Conservation (phyloP, 2,113 vertebrate species). For the Oryzias celebensis region DNA sequence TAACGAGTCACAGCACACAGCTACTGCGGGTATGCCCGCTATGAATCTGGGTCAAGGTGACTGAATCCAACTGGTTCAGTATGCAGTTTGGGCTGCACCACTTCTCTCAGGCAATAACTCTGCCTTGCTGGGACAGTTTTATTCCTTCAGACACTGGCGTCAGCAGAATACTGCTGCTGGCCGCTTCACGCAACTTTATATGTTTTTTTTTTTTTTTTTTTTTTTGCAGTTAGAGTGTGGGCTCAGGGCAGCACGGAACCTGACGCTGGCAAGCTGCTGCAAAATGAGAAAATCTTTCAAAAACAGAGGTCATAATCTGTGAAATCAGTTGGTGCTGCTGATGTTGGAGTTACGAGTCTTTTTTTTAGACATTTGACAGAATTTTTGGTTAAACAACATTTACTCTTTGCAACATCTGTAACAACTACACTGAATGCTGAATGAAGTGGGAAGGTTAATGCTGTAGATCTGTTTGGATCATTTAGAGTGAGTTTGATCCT, state of each 20-base stretch:
- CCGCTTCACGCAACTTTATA: neutral
- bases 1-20: conserved; percentile 9
- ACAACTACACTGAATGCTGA: neutral
- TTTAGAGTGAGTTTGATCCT: conserved; percentile 19
- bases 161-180: conserved; percentile 39
- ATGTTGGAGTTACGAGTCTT: too few species aligned
- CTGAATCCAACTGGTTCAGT: conserved; percentile 39
- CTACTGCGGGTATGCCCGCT: conserved; percentile 27
- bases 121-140: conserved; percentile 19
- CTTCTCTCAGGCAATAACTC: conserved; percentile 41
- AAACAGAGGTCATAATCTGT: neutral
- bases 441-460: too few species aligned
- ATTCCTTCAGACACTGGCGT: conserved; percentile 29
- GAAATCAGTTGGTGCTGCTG: too few species aligned
- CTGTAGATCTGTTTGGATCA: neutral
- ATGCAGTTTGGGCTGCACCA: conserved; percentile 29
- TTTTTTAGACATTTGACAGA: too few species aligned
- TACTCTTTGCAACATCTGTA: neutral
- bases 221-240: neutral
- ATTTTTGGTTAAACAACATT: neutral
- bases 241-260: neutral
- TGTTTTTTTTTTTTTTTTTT: neutral
- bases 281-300: neutral
- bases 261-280: neutral
- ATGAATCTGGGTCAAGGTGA: conserved; percentile 76